phyloP scores from a whole-genome alignment of 2,888 invertebrate genomes.

The Hydrotaea cyrtoneurina region DNA sequence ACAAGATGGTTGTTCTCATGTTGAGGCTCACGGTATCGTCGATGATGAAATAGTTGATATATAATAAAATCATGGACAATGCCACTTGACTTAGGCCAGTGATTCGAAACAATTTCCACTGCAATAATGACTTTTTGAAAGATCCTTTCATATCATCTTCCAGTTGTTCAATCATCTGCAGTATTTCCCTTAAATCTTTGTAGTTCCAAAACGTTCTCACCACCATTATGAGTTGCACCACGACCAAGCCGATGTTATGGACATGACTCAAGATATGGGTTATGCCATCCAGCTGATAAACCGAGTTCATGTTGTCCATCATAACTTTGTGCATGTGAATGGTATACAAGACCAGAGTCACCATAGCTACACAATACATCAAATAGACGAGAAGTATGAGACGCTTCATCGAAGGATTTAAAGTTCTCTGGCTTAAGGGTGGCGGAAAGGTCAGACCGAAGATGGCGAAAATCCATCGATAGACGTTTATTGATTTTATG shows the following conservation, averaged over 20 bases:
- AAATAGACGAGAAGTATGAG: not conserved
- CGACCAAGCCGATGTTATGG: slow-evolving; percentile 19
- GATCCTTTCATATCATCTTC: slow-evolving; percentile 3
- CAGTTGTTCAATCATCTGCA: not conserved
- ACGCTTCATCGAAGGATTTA: not conserved
- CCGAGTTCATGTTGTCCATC: not conserved
- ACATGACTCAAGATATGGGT: slow-evolving; percentile 14
- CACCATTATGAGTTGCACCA: not conserved
- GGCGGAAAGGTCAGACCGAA: slow-evolving; percentile 40
- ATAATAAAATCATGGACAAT: not conserved
- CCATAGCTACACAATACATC: not conserved
- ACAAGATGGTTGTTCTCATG: not conserved
- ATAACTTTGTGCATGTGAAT: slow-evolving; percentile 7
- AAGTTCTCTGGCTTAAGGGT: not conserved
- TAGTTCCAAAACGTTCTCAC: slow-evolving; percentile 14
- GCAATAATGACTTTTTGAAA: not conserved
- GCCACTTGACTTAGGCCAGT: not conserved
- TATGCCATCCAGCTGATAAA: slow-evolving; percentile 1
- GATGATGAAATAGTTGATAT: not conserved
- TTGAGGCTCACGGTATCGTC: not conserved
- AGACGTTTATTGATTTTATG: slow-evolving; percentile 29
- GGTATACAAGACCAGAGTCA: not conserved
- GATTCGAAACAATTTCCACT: not conserved
- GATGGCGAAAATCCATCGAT: slow-evolving; percentile 29
- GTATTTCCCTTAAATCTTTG: not conserved